Evolutionary conservation across 2,113 vertebrate genomes (phyloP), one percentile per base, ranked within the genome.

Genomic region (Dryoscopus gambensis): DNA sequence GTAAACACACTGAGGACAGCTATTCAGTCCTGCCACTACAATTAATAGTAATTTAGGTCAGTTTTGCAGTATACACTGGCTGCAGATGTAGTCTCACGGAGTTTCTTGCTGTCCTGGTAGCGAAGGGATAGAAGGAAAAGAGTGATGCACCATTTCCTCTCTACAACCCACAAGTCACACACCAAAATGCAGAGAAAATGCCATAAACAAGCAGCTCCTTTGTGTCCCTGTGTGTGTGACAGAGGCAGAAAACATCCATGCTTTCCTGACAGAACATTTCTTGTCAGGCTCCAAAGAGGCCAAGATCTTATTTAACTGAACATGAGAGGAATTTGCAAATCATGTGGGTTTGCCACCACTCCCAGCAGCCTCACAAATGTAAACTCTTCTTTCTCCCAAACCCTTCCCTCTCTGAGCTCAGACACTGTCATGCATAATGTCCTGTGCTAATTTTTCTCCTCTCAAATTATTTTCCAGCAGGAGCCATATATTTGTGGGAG

Each of bases 41-140:
- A 93, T 97, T 96, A 97, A 79, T 39, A 90, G 91, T 13, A 92
- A 93, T 95, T 96, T 89, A 96, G 94, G 95, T 95, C 93, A 97
- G 88, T 92, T 92, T 84, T 15, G 18, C 71, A 88, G 57, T 42
- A 75, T 25, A 63, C 40, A 56, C n/a, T 87, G 82, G 44, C 75
- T 89, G 68, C 17, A 89, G 55, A 85, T 53, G 44, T 24, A 30
- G 56, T 53, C 78, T 84, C 23, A 35, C 6, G 18, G 76, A 40
- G 30, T n/a, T 93, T 39, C 25, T 92, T 55, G 35, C 28, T 86
- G 28, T 77, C 70, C 47, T 84, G 53, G 28, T 39, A 71, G 75
- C 73, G 73, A 39, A 65, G 67, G 13, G n/a, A 39, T 3, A 47
- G 82, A 65, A 70, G 39, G 35, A 90, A 74, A 47, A 74, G 33